Base-by-base conservation (phyloP, 2,113 vertebrate genomes). In the Actinemys pallida region DNA sequence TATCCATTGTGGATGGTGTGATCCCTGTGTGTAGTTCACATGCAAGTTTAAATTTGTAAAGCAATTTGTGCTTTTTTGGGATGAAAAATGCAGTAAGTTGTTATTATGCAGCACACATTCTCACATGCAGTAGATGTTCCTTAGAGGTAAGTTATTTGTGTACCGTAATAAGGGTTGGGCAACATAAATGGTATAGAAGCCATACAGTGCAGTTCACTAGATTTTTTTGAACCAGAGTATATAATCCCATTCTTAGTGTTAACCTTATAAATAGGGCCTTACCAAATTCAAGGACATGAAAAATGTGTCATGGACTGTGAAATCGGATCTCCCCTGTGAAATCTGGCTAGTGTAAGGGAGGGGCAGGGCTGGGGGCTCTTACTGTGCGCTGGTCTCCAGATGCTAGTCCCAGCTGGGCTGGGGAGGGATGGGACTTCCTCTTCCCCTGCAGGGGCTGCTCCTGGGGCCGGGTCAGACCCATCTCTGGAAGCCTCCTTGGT, bases 261-360 rank as follows among this genome's bases (percentile, higher is more conserved):
- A 96, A 88, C 95, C 94, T 94, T 96, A 95, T 97, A 96, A 97
- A 97, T 59, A 59, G 57, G 11, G 12, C 27, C 57, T 12, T 59
- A 59, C 57, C 57, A 59, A 59, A 59, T 59, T 59, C 57, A 31
- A 6, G 27, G 57, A 59, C 57, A 11, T 13, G 57, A 59, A 59
- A 59, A 59, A 11, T 11, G 11, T 29, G 27, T 31, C 12, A 29
- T 31, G 57, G 57, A 31, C 27, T 3, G 3, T 29, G 27, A 59
- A 59, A 59, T 59, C 12, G 5, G 57, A 59, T 59, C 57, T 59
- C 11, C 11, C 27, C 57, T 5, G 27, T 59, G 57, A 59, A 59
- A 59, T 59, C 57, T 59, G 27, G 27, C 57, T 31, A 59, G 57
- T 59, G 25, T 59, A 59, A 29, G 27, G 27, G 57, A 59, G 57